These are phyloP conservation scores for Oryzias sinensis DNA, from an alignment of 2,797 vertebrate species.

Conservation along the genomic window DNA sequence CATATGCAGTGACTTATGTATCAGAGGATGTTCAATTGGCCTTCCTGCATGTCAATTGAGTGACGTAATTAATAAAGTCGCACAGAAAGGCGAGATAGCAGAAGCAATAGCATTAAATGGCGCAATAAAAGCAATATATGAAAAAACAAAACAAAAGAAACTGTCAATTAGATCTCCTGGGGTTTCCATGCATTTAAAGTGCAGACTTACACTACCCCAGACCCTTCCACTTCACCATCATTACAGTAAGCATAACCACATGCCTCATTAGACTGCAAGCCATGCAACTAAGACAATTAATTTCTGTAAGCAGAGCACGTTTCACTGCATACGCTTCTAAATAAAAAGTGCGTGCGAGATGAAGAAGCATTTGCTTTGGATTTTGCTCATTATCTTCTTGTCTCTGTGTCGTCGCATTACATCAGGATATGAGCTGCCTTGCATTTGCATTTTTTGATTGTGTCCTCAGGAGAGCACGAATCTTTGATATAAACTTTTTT, in stretches of 20 bases:
- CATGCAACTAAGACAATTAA: slow-evolving; percentile 50
- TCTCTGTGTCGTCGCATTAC: slow-evolving; percentile 50
- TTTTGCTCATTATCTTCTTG: slow-evolving; percentile 55
- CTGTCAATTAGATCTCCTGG: slow-evolving; percentile 42
- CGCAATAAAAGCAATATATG: slow-evolving; percentile 59
- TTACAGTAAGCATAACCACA: slow-evolving; percentile 48
- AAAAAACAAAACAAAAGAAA: slow-evolving; percentile 30
- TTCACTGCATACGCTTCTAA: slow-evolving; percentile 27
- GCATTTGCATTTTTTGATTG: slow-evolving; percentile 61
- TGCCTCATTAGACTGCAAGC: slow-evolving; percentile 52
- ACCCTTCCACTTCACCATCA: slow-evolving; percentile 41
- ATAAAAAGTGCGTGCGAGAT: slow-evolving; percentile 18
- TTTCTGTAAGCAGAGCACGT: slow-evolving; percentile 42
- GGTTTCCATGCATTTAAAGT: slow-evolving; percentile 76
- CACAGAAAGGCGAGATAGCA: slow-evolving; percentile 29
- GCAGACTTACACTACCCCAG: slow-evolving; percentile 65
- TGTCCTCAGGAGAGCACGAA: slow-evolving; percentile 44
- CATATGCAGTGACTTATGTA: no score
- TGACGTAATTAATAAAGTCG: slow-evolving; percentile 31
- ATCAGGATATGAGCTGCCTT: slow-evolving; percentile 32
- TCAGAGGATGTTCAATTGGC: no score
- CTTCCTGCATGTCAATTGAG: neutral
- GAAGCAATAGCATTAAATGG: slow-evolving; percentile 47
- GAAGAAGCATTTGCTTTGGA: slow-evolving; percentile 33
- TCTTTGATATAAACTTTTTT: slow-evolving; percentile 53